Evolutionary conservation across 2,888 invertebrate species (phyloP), one percentile per base, ranked within the genome.

Genomic region (Euphydryas editha): DNA sequence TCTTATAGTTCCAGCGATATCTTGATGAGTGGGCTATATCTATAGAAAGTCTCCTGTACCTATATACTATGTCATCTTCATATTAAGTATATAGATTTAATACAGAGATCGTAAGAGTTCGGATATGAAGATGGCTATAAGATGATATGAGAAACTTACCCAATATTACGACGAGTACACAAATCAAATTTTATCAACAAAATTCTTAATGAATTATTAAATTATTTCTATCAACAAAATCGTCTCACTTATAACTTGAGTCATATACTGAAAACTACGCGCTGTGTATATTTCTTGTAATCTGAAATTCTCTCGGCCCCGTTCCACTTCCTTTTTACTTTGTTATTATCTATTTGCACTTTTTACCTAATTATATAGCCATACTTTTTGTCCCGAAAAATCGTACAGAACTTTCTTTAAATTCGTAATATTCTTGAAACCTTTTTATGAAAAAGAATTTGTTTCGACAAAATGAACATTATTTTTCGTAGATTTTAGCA

Each of bases 201-300:
- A n/a, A n/a, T n/a, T n/a, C n/a, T n/a, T n/a, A n/a, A n/a, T n/a
- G n/a, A n/a, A n/a, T n/a, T 46, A 62, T 58, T 46, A 24, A 62
- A 30, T 7, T 5, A 8, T 30, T 3, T 30, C 30, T 7, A 30
- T 30, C 1, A 30, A 30, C 30, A 30, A 7, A 30, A 56, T 56
- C 70, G 59, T 68, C 47, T 5, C 62, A 62, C 65, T 73, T 30
- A 39, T 72, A 11, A 71, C 78, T 82, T 80, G 74, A 8, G 68
- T 78, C 78, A 69, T 59, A 62, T 63, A 66, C 69, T 54, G 65
- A 75, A 78, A 76, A 79, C 83, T 81, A 75, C 78, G 74, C 75
- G 76, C 80, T 83, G 79, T 81, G 80, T 84, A 86, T 86, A 72
- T 86, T 85, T 82, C 84, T 85, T 82, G 80, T 84, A 84, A 85